These are phyloP conservation scores for Pseudococcus jackbeardsleyi DNA, from an alignment of 2,888 invertebrate species.

Conservation along the genomic window DNA sequence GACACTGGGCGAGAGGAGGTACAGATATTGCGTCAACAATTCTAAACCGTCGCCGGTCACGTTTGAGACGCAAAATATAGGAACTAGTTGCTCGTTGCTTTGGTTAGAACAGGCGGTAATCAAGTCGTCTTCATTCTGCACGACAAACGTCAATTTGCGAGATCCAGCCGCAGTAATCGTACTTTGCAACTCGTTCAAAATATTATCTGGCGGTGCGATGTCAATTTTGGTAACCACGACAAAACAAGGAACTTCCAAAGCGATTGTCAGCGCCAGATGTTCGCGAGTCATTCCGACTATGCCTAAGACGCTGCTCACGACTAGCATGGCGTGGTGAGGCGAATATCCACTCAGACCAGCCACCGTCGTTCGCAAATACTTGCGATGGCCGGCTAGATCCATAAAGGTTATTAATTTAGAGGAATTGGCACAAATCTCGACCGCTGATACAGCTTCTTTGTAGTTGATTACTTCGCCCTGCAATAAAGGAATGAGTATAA, in stretches of 20 bases:
- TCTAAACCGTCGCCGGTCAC: constrained; percentile 89
- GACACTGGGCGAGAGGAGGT: constrained; percentile 82
- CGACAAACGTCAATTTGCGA: constrained; percentile 75
- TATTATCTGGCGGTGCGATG: constrained; percentile 76
- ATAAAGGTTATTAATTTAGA: constrained; percentile 94
- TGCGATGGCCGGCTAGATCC: constrained; percentile 95
- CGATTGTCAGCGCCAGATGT: constrained; percentile 87
- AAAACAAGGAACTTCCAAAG: constrained; percentile 89
- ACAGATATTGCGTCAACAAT: constrained; percentile 86
- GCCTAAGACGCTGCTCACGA: constrained; percentile 83
- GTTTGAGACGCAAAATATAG: constrained; percentile 90
- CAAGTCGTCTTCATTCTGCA: constrained; percentile 80
- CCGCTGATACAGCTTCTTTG: constrained; percentile 89
- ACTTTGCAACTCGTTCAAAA: constrained; percentile 74
- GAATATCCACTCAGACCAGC: constrained; percentile 86
- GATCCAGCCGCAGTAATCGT: constrained; percentile 79
- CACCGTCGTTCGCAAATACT: constrained; percentile 95
- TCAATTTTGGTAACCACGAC: constrained; percentile 95
- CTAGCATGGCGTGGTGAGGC: constrained; percentile 84
- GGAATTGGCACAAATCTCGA: constrained; percentile 93
- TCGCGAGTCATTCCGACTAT: constrained; percentile 88
- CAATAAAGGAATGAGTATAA: not conserved
- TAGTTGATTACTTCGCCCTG: constrained; percentile 89
- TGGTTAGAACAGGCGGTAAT: constrained; percentile 82
- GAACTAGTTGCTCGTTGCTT: constrained; percentile 76